Conservation (phyloP, 2,888 invertebrate species). For the Mimumesa dahlbomi region DNA sequence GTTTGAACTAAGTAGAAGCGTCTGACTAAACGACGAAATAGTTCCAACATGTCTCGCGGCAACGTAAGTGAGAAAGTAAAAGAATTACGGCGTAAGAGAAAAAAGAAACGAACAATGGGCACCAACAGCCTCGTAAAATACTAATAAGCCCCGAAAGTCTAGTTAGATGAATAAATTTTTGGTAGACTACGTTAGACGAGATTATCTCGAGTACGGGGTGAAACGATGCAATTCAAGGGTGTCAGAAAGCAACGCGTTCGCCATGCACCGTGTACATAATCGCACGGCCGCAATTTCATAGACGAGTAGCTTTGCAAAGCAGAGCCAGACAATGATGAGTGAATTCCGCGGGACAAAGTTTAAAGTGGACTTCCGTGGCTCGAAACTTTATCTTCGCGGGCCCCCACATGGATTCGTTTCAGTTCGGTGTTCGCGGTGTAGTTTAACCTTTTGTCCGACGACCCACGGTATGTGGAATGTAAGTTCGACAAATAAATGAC, state of each 20-base stretch:
- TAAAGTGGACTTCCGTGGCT: background rate
- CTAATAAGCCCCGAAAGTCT: conserved; percentile 29
- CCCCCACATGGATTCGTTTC: background rate
- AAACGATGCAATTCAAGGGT: background rate
- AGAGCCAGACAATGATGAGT: conserved; percentile 4
- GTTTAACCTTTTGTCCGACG: background rate
- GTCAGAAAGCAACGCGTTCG: background rate
- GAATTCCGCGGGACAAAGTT: conserved; percentile 13
- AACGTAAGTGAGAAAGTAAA: background rate
- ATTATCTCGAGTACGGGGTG: conserved; percentile 8
- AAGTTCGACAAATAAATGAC: too few species aligned
- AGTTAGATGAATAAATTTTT: conserved; percentile 36
- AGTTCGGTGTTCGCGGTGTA: background rate
- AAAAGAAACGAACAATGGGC: conserved; percentile 9
- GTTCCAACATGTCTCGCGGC: too few species aligned
- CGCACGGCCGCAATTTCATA: conserved; percentile 14
- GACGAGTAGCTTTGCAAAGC: conserved; percentile 3
- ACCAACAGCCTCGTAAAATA: conserved; percentile 20
- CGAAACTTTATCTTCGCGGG: background rate
- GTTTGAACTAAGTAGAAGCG: too few species aligned
- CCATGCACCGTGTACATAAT: conserved; percentile 8
- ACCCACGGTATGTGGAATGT: too few species aligned
- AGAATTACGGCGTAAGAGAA: background rate
- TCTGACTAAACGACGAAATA: background rate
- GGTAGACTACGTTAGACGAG: background rate